Conservation (phyloP, 2,888 invertebrate genomes). For the Mesopsocus fuscifrons region DNA sequence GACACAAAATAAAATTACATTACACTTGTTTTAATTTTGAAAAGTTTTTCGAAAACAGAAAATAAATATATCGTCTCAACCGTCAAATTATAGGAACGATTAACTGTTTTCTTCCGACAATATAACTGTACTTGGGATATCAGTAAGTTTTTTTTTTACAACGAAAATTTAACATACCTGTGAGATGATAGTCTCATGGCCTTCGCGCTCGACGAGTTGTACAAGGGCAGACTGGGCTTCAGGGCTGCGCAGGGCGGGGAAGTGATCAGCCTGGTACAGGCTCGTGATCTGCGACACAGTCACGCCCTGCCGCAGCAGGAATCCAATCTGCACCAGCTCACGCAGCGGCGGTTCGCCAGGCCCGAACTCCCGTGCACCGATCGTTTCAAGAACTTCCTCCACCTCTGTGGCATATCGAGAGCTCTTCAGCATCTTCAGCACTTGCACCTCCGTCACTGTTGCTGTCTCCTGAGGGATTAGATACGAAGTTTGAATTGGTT, state of each 20-base stretch:
- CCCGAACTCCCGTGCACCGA: conserved; percentile 61
- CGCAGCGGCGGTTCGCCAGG: conserved; percentile 58
- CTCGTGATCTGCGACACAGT: conserved; percentile 56
- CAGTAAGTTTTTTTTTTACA: no score
- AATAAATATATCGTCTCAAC: no score
- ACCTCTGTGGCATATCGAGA: conserved; percentile 38
- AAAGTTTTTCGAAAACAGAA: no score
- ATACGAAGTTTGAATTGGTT: no score
- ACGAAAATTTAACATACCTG: no score
- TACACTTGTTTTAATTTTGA: no score
- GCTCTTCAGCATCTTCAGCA: conserved; percentile 26
- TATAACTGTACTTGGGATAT: no score
- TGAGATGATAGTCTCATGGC: conserved; percentile 59
- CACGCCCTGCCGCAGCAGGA: conserved; percentile 54
- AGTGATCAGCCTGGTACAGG: conserved; percentile 57
- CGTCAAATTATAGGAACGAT: no score
- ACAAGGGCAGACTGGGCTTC: conserved; percentile 72
- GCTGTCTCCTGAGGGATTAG: no score
- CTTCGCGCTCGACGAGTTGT: conserved; percentile 64
- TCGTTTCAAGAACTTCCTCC: conserved; percentile 48
- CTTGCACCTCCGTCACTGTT: conserved; percentile 27
- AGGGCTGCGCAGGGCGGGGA: conserved; percentile 58
- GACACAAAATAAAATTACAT: no score
- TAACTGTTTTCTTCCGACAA: no score
- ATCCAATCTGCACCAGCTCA: conserved; percentile 67